These are phyloP conservation scores for Scolopax rusticola DNA, from an alignment of 2,797 vertebrate species.

Conservation along the genomic window DNA sequence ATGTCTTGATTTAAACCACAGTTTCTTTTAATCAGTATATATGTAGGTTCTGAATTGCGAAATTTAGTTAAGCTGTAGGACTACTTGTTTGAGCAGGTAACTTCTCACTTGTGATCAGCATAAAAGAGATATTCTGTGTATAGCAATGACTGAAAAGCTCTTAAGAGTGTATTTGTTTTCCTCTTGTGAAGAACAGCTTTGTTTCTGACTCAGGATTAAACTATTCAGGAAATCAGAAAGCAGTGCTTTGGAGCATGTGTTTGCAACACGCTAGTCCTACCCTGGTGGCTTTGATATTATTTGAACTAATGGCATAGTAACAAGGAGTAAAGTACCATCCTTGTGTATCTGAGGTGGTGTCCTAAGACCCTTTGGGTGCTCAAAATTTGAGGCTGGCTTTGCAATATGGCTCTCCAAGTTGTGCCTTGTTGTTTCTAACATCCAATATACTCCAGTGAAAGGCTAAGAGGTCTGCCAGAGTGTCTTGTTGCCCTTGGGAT, in stretches of 20 bases:
- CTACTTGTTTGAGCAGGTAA: neutral
- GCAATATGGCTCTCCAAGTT: neutral
- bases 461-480: neutral
- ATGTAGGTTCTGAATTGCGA: neutral
- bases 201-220: neutral
- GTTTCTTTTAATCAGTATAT: neutral
- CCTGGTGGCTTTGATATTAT: neutral
- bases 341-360: neutral
- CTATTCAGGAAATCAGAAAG: neutral
- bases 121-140: neutral
- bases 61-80: neutral
- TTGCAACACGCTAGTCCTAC: neutral
- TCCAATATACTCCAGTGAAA: neutral
- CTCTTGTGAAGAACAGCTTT: neutral
- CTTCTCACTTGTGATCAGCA: neutral
- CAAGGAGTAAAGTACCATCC: neutral
- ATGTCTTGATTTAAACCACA: neutral
- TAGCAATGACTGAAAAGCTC: neutral
- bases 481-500: neutral
- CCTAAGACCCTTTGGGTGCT: neutral
- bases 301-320: neutral
- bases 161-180: neutral
- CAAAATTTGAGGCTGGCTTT: neutral
- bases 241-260: neutral
- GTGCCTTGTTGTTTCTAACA: neutral